Percentiles rank a stretch among this genome's conserved stretches.
Evolutionary conservation across 2,888 invertebrate species (phyloP).

Genomic region (Orthosia gracilis): DNA sequence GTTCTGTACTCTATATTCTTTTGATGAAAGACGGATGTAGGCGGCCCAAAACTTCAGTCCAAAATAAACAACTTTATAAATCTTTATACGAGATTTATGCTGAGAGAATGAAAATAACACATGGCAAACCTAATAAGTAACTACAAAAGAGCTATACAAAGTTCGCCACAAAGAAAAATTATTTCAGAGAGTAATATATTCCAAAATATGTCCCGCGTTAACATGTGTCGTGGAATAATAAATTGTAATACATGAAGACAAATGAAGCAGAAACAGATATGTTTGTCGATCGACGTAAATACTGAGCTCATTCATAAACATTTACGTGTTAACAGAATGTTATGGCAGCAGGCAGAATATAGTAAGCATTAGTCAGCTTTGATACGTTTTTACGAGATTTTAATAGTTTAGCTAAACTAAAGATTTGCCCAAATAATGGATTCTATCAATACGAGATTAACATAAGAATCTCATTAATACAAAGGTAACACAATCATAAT

Average conservation of each 20-base stretch:
- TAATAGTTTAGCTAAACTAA: slow-evolving; percentile 1
- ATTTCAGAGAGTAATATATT: not conserved
- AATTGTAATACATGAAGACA: slow-evolving; percentile 55
- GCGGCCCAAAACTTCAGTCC: not conserved
- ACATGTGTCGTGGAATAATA: slow-evolving; percentile 38
- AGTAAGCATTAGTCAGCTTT: slow-evolving; percentile 13
- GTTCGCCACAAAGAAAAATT: not conserved
- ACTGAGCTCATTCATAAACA: slow-evolving; percentile 61
- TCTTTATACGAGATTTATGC: not conserved
- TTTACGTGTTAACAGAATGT: slow-evolving; percentile 54
- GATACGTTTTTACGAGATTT: slow-evolving; percentile 1
- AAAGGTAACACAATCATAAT: slow-evolving; percentile 40
- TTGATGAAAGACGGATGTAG: not conserved
- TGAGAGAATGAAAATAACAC: not conserved
- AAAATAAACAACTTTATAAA: not conserved
- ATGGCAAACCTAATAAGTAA: not conserved
- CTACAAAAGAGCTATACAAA: slow-evolving; percentile 8
- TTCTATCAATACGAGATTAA: not conserved
- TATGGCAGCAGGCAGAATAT: slow-evolving; percentile 27
- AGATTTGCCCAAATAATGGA: slow-evolving; percentile 10
- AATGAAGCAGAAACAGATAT: slow-evolving; percentile 54
- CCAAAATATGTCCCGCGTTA: not conserved
- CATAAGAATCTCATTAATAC: slow-evolving; percentile 20
- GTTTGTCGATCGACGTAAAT: slow-evolving; percentile 42
- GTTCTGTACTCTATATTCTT: not conserved